A percentile compares a stretch with the other conserved stretches of the same genome.
Evolutionary conservation across 2,888 invertebrate genomes (phyloP).

Genomic region (Lochmaea crataegi): DNA sequence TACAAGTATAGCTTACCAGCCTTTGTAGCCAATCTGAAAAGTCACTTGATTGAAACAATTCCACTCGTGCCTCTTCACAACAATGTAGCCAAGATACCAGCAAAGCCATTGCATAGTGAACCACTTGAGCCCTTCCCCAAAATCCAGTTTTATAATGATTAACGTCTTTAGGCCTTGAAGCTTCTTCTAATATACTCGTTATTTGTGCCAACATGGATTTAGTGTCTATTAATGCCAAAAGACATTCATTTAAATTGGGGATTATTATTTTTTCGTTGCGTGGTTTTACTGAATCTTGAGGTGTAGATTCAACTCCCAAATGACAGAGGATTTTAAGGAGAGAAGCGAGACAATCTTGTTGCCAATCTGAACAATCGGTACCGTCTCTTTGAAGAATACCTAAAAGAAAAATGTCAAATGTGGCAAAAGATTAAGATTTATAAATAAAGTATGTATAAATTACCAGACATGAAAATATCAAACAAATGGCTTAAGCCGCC

Average conservation of each 20-base stretch:
- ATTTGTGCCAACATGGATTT: conserved; percentile 85
- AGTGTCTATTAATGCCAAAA: conserved; percentile 87
- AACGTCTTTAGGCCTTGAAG: conserved; percentile 81
- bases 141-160: conserved; percentile 92
- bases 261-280: conserved; percentile 74
- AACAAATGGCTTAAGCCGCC: conserved; percentile 90
- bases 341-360: conserved; percentile 92
- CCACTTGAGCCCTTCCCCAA: conserved; percentile 90
- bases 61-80: conserved; percentile 80
- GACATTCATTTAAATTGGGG: conserved; percentile 78
- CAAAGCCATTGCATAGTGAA: conserved; percentile 92
- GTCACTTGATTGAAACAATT: conserved; percentile 79
- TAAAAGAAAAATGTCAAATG: conserved; percentile 51
- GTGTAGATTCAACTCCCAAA: conserved; percentile 77
- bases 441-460: conserved; percentile 23
- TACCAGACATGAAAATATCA: conserved; percentile 91
- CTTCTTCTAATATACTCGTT: conserved; percentile 89
- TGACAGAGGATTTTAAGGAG: conserved; percentile 87
- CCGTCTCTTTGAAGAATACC: conserved; percentile 79
- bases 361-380: conserved; percentile 89
- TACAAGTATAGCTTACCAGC: conserved; percentile 65
- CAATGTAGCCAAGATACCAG: conserved; percentile 94
- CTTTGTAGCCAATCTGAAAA: conserved; percentile 86
- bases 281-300: conserved; percentile 58
- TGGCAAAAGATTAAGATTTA: background rate